Evolutionary conservation across 2,888 invertebrate species (phyloP), one percentile per base, ranked within the genome.

Genomic region (Arrhopalites spinosus): DNA sequence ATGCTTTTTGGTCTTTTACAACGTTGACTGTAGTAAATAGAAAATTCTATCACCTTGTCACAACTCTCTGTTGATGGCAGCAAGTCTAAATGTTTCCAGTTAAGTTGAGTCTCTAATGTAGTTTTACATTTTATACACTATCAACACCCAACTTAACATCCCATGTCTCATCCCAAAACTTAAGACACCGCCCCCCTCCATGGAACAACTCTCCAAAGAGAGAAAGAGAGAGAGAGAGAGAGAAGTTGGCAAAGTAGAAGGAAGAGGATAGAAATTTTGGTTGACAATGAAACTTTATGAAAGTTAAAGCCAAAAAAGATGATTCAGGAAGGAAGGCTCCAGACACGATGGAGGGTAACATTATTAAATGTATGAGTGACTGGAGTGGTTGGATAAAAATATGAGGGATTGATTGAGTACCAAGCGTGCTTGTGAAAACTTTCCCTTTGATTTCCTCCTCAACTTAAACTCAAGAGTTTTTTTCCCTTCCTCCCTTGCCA

Each of bases 381-480:
- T 23, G 61, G 2, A 36, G 25, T 27, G 61, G 64, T n/a, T 36
- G 36, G n/a, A 36, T 17, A 64, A 30, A 30, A 30, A 15, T 20
- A 29, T n/a, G 36, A 63, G 7, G 2, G 63, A 64, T 64, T 64
- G 64, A 64, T 64, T 64, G 64, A 64, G 43, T 43, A 64, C 15
- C 64, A 64, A 64, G 64, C 43, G 64, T 64, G 64, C 64, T 64
- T 8, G 36, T 64, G 64, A 64, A 64, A 53, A 43, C 20, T 64
- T 64, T 64, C 43, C 43, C 29, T 64, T 64, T 64, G 59, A 59
- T 59, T 59, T 59, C 59, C 59, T 59, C n/a, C 53, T 53, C 53
- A 53, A 53, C 53, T 53, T 25, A 59, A n/a, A 59, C 59, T 59
- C 59, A 59, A 59, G 59, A 25, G 59, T 59, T 59, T 59, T 59